Conservation (phyloP, 2,888 invertebrate genomes). For the Luperina nickerlii region DNA sequence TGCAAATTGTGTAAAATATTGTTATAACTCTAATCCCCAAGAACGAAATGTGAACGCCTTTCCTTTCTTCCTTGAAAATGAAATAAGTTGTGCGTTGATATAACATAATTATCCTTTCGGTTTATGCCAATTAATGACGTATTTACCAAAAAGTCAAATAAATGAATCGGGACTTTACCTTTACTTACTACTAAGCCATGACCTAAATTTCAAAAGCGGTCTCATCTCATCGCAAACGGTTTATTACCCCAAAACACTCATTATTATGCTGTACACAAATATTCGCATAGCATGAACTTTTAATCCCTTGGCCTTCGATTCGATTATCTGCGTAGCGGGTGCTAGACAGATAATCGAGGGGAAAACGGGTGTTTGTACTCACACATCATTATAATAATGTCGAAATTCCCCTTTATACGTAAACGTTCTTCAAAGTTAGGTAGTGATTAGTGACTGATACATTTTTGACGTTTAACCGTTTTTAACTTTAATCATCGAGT, state of each 20-base stretch:
- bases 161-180: background rate
- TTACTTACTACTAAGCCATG: no score
- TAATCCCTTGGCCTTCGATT: no score
- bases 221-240: background rate
- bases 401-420: no score
- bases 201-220: background rate
- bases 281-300: no score
- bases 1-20: background rate
- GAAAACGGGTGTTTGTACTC: no score
- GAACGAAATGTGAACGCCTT: background rate
- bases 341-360: no score
- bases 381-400: no score
- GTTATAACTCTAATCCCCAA: background rate
- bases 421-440: no score
- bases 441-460: no score
- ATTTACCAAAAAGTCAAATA: background rate
- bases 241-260: background rate
- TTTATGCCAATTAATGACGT: background rate
- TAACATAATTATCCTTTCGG: background rate
- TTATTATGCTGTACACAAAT: background rate
- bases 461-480: no score
- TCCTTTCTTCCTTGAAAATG: background rate
- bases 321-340: no score
- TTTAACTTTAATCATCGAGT: no score
- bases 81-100: background rate